Conservation (phyloP, 2,888 invertebrate genomes). For the Imbricaverruca yamaguchii region DNA sequence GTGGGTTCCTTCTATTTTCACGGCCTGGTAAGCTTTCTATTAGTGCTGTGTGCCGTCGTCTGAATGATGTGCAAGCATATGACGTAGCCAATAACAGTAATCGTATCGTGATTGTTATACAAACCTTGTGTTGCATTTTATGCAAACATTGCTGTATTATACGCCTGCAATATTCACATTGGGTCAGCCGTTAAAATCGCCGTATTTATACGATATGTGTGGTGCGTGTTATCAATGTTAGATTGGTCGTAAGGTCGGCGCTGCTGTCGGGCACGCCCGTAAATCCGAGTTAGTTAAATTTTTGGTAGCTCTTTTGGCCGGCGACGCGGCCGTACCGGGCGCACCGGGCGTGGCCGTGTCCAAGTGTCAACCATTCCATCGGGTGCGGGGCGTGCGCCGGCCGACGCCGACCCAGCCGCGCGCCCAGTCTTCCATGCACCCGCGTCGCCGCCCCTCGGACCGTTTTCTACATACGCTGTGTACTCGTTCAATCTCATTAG, state of each 20-base stretch:
- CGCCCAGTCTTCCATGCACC: not conserved
- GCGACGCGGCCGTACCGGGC: not conserved
- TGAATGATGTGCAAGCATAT: not conserved
- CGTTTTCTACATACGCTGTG: not conserved
- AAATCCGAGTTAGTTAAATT: constrained; percentile 9
- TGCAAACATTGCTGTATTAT: constrained; percentile 18
- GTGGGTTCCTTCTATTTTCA: not conserved
- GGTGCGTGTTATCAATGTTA: not conserved
- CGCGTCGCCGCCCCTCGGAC: not conserved
- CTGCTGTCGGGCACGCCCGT: not conserved
- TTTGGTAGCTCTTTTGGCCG: constrained; percentile 21
- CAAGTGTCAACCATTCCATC: constrained; percentile 10
- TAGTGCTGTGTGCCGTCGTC: not conserved
- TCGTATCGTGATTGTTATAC: not conserved
- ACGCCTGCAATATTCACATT: constrained; percentile 1
- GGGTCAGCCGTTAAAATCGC: constrained; percentile 4
- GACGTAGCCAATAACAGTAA: not conserved
- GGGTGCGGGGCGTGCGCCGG: not conserved
- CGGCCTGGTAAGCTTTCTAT: not conserved
- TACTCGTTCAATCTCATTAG: constrained; percentile 3
- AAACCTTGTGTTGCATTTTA: constrained; percentile 14
- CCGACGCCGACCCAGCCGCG: not conserved
- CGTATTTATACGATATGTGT: constrained; percentile 10
- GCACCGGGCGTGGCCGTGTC: not conserved
- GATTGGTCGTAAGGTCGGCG: not conserved